Evolutionary conservation across 2,888 invertebrate genomes (phyloP), one percentile per base, ranked within the genome.

Genomic region (Leptarthrus brevirostris): DNA sequence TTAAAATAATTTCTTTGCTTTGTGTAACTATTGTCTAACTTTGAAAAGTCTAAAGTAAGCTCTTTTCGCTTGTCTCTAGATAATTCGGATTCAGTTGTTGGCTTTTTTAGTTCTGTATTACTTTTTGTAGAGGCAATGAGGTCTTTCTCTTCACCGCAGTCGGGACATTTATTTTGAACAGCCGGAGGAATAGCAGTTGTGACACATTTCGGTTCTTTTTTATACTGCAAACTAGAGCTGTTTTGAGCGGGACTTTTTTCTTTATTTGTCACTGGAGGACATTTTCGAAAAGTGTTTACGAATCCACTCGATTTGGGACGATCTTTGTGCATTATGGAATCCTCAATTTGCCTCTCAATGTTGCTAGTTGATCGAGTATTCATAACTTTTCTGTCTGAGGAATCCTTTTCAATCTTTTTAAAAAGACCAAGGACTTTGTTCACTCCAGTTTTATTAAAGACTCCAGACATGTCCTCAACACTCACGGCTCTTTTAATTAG

Each of bases 401-500:
- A 86, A 78, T 90, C 87, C 66, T 91, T 88, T 83, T 92, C 89
- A 82, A 89, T 89, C 83, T 91, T 92, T 78, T 91, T 92, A 79
- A 94, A 93, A 2, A 94, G 85, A 0, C 93, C 93, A 74, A 94
- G 84, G 53, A 94, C 93, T 79, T 90, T 89, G 81, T 90, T 91
- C 0, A 93, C 93, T 2, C 92, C 91, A 10, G 90, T 90, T 79
- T 89, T 89, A 54, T 88, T 89, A 54, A 88, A 87, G 20, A 83
- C 84, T 26, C 84, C 86, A 36, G 89, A 87, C 73, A 91, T 87
- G 79, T 92, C 90, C 77, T 92, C 91, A 18, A 91, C 87, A 40
- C 93, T 92, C 22, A 91, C 90, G 2, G 92, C 92, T 77, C 92
- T 86, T 83, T 91, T 92, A 53, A 91, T 89, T 26, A 90, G 86